Evolutionary conservation across 2,113 vertebrate species (phyloP).

Genomic region (Podarcis cretensis): DNA sequence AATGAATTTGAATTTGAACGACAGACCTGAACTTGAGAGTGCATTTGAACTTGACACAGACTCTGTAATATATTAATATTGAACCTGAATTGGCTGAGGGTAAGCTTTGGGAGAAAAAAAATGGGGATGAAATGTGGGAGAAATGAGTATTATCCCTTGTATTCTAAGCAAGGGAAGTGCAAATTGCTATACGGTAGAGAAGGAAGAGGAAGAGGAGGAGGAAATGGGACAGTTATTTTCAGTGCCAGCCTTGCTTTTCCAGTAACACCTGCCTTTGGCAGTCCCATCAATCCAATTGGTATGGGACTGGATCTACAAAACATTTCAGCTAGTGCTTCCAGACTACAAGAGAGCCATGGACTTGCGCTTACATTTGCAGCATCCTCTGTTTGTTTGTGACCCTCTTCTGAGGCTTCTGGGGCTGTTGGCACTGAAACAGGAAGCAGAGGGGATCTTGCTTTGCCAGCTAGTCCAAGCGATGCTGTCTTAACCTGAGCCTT

Average conservation of each 20-base stretch:
- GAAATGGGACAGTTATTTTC: background rate
- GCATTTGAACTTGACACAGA: too few relatives aligned
- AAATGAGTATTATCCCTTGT: background rate
- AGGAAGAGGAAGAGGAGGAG: background rate
- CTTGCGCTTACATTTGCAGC: constrained; percentile 85
- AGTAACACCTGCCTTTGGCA: background rate
- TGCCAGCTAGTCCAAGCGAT: constrained; percentile 90
- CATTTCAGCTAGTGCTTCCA: background rate
- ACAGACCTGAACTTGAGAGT: too few relatives aligned
- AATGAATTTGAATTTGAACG: too few relatives aligned
- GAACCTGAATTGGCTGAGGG: background rate
- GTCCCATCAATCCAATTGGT: background rate
- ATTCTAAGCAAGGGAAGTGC: background rate
- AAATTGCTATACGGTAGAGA: background rate
- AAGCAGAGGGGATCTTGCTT: constrained; percentile 92
- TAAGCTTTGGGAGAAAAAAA: background rate
- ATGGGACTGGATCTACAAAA: background rate
- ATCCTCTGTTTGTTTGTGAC: constrained; percentile 83
- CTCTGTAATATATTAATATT: background rate
- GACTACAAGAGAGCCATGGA: background rate
- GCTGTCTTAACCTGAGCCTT: constrained; percentile 94
- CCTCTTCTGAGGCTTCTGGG: constrained; percentile 87
- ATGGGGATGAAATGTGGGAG: background rate
- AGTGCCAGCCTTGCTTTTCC: background rate
- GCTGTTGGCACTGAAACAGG: constrained; percentile 94